Percentiles rank a stretch among this genome's conserved stretches.
Evolutionary conservation across 2,888 invertebrate genomes (phyloP).

Genomic region (Ennomos erosarius): DNA sequence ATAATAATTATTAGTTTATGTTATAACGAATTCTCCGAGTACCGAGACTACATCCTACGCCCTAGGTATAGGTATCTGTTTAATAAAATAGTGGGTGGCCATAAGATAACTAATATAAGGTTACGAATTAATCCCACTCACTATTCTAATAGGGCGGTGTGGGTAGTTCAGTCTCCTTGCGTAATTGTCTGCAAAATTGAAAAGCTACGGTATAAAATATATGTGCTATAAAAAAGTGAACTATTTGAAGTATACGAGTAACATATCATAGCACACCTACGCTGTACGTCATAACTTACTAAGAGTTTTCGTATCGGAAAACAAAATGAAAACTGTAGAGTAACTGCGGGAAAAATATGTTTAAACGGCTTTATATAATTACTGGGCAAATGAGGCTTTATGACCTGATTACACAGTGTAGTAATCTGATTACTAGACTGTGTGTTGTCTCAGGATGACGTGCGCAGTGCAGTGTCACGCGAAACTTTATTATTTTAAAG

Average conservation of each 20-base stretch:
- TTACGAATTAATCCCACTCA: conserved; percentile 3
- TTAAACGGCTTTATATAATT: too few relatives aligned
- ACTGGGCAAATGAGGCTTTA: too few relatives aligned
- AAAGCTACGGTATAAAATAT: conserved; percentile 24
- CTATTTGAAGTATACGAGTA: conserved; percentile 39
- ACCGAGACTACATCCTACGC: conserved; percentile 2
- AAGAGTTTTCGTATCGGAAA: conserved; percentile 31
- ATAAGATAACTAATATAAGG: too few relatives aligned
- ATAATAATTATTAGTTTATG: too few relatives aligned
- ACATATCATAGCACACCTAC: conserved; percentile 36
- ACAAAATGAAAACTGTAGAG: too few relatives aligned
- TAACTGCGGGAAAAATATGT: too few relatives aligned
- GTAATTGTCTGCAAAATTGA: conserved; percentile 22
- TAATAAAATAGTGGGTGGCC: conserved; percentile 1
- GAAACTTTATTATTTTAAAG: too few relatives aligned
- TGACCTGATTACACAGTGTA: too few relatives aligned
- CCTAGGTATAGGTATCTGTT: not conserved
- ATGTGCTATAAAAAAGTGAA: conserved; percentile 25
- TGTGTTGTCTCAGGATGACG: too few relatives aligned
- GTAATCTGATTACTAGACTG: too few relatives aligned
- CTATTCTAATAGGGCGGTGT: conserved; percentile 9
- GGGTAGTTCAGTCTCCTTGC: conserved; percentile 32
- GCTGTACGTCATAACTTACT: conserved; percentile 29
- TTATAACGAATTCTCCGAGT: not conserved
- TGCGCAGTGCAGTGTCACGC: too few relatives aligned